Evolutionary conservation across 1,140 invertebrate genomes (phyloP), one percentile per base, ranked within the genome.

Genomic region (Ephestia elutella): DNA sequence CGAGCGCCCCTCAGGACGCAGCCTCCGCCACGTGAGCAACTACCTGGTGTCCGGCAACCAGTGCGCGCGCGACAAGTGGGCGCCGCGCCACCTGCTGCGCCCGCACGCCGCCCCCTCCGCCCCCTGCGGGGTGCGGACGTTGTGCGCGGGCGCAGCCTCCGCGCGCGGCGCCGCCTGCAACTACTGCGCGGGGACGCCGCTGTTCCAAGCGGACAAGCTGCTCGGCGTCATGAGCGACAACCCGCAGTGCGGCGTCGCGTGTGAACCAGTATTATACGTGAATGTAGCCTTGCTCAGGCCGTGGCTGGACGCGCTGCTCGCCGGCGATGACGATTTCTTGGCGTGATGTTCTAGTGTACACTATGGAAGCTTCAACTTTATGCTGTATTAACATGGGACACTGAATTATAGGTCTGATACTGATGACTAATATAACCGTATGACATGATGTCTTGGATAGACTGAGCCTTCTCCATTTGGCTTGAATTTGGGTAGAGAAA

Each of bases 121-220:
- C 51, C 51, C 20, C 50, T 49, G 51, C 59, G 48, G 20, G 2
- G 28, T 17, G 48, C 56, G 68, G 5, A 55, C 50, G n/a, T 54
- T 66, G 25, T 58, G 44, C 30, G 59, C 56, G 18, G 59, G 20
- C 66, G 49, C 49, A 49, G 58, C 65, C 25, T 51, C 28, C 21
- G 59, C 54, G 38, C 67, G 66, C 25, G 51, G 20, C 51, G 28
- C 49, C 38, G 25, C 61, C 71, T 82, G 81, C 64, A 56, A 60
- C 61, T 73, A 70, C 62, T 75, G 80, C 65, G 74, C 71, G 13
- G 81, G 79, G 48, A 30, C 81, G 28, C 74, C 81, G 20, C 68
- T 84, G 49, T 53, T 82, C 59, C 59, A 11, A 57, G 57, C n/a
- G 32, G 57, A 28, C 20, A 28, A 4, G 30, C 61, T 80, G 50